Percentiles rank a stretch among this genome's conserved stretches.
phyloP scores from a whole-genome alignment of 2,797 vertebrate genomes.

The Ctenopoma multispine region DNA sequence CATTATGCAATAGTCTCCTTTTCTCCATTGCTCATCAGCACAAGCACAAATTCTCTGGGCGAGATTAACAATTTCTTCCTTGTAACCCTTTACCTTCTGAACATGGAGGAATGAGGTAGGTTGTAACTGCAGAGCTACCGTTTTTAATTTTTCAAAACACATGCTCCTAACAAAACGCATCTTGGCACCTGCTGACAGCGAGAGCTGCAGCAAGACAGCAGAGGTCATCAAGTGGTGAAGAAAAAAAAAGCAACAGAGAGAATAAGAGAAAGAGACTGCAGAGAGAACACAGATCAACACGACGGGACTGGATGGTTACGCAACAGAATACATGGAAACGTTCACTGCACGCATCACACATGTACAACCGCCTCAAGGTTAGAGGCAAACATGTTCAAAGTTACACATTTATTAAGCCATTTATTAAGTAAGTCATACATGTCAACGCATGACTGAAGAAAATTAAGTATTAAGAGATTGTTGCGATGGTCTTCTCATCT shows the following conservation, averaged over 20 bases:
- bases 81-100: constrained; percentile 25
- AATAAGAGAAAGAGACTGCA: constrained; percentile 17
- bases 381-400: constrained; percentile 34
- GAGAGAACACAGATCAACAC: constrained; percentile 37
- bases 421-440: constrained; percentile 3
- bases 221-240: constrained; percentile 47
- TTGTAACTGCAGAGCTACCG: constrained; percentile 20
- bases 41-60: constrained; percentile 34
- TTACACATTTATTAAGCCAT: constrained; percentile 34
- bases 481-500: constrained; percentile 60
- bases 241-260: constrained; percentile 13
- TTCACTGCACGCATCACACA: not conserved
- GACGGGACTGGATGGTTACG: constrained; percentile 43
- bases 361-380: constrained; percentile 10
- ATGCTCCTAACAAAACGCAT: constrained; percentile 25
- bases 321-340: constrained; percentile 38
- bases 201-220: constrained; percentile 30
- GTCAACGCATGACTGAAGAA: constrained; percentile 13
- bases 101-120: not conserved
- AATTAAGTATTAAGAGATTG: constrained; percentile 29
- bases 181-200: constrained; percentile 22
- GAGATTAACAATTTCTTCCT: constrained; percentile 21
- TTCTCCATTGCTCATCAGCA: constrained; percentile 45
- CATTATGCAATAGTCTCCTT: constrained; percentile 56
- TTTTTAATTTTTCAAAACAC: constrained; percentile 34